phyloP scores from a whole-genome alignment of 2,888 invertebrate species.

The Hartigia nigra region DNA sequence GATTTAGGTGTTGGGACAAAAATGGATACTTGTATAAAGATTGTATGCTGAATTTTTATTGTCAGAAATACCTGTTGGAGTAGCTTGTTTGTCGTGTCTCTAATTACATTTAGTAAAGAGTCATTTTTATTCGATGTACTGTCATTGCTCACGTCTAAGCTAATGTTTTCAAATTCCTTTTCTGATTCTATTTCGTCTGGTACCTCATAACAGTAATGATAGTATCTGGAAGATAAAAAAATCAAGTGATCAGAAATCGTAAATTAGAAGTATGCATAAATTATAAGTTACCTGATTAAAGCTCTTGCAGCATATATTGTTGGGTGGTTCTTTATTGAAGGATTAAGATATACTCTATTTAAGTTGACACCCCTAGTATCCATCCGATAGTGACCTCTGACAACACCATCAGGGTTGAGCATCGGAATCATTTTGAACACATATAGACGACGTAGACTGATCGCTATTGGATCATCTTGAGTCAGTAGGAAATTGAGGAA shows the following conservation, averaged over 20 bases:
- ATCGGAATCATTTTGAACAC: conserved; percentile 93
- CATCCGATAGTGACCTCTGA: conserved; percentile 85
- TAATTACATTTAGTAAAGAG: conserved; percentile 41
- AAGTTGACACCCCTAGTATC: conserved; percentile 90
- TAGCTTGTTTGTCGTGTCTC: conserved; percentile 50
- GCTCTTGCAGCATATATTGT: conserved; percentile 87
- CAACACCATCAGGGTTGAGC: conserved; percentile 92
- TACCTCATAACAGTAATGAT: conserved; percentile 76
- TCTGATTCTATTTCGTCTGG: conserved; percentile 65
- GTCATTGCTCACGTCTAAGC: conserved; percentile 24
- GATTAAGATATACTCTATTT: conserved; percentile 87
- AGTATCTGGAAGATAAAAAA: conserved; percentile 68
- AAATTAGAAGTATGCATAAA: conserved; percentile 10
- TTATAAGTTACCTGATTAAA: conserved; percentile 71
- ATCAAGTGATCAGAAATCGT: conserved; percentile 4
- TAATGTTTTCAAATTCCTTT: conserved; percentile 23
- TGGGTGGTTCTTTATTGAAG: conserved; percentile 80
- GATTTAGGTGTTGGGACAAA: background rate
- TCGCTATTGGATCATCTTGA: conserved; percentile 80
- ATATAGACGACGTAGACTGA: conserved; percentile 77
- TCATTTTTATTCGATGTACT: conserved; percentile 26
- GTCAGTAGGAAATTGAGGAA: conserved; percentile 82
- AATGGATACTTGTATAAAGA: background rate
- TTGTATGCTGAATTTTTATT: background rate
- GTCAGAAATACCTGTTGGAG: conserved; percentile 51